Conservation (phyloP, 2,113 vertebrate genomes). For the Aegithalos caudatus region DNA sequence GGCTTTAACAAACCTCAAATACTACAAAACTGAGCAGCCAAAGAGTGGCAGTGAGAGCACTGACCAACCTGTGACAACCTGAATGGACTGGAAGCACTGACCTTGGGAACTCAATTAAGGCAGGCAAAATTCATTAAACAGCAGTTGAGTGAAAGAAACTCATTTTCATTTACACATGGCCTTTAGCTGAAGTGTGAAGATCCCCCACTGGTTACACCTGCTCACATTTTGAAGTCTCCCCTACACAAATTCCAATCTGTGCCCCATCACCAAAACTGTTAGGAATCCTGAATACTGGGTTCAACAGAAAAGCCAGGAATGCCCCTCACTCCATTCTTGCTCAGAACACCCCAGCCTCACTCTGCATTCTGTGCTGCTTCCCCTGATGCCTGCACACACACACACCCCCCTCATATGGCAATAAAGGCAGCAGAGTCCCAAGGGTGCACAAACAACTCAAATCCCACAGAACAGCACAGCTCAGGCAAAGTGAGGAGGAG, state of each 20-base stretch:
- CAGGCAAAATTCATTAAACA: background rate
- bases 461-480: fast-evolving
- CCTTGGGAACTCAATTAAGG: background rate
- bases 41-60: background rate
- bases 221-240: background rate
- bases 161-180: background rate
- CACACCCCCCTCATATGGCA: fast-evolving
- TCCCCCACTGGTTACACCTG: background rate
- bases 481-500: background rate
- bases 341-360: background rate
- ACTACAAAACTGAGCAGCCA: background rate
- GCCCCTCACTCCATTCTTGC: background rate
- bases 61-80: background rate
- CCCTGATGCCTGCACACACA: background rate
- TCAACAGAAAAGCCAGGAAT: background rate
- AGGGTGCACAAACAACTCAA: no score
- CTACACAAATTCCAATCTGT: background rate
- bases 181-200: background rate
- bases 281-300: background rate
- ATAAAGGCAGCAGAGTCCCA: background rate
- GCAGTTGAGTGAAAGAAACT: background rate
- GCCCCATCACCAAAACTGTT: background rate
- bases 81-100: background rate
- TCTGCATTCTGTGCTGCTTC: background rate
- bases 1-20: background rate